Evolutionary conservation across 1,140 invertebrate species (phyloP).

Genomic region (Pteromalus puparum): DNA sequence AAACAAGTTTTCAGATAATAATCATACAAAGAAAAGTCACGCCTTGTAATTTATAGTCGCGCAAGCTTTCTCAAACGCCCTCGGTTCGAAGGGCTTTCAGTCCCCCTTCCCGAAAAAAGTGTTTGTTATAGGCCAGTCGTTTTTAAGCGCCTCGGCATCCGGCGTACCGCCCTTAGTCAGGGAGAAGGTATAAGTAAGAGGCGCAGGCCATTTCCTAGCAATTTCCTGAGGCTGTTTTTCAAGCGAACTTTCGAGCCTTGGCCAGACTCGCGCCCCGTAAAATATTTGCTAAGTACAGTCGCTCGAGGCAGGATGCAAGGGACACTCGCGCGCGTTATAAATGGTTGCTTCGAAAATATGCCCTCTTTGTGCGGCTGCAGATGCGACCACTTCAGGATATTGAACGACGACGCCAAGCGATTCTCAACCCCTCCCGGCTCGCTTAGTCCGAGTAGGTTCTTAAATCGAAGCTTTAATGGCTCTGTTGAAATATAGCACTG

Average conservation of each 20-base stretch:
- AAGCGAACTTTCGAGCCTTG: conserved; percentile 66
- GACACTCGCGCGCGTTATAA: conserved; percentile 61
- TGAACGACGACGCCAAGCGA: conserved; percentile 22
- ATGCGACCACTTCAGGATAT: conserved; percentile 56
- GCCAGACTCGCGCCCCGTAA: conserved; percentile 54
- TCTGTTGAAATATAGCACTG: too few species aligned
- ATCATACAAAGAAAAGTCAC: not conserved
- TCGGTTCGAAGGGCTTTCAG: not conserved
- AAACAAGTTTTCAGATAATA: not conserved
- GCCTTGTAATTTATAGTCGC: not conserved
- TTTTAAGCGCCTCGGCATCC: conserved; percentile 24
- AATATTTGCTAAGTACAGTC: conserved; percentile 69
- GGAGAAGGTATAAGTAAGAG: conserved; percentile 20
- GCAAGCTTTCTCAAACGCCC: not conserved
- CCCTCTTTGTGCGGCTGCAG: conserved; percentile 62
- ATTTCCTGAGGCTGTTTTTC: conserved; percentile 71
- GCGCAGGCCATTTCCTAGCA: conserved; percentile 66
- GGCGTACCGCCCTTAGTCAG: not conserved
- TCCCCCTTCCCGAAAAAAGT: not conserved
- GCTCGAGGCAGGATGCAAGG: conserved; percentile 53
- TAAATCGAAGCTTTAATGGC: not conserved
- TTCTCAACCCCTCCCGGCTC: not conserved
- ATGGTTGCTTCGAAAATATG: conserved; percentile 63
- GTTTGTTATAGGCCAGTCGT: not conserved
- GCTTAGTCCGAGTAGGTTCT: not conserved